These are phyloP conservation scores for Cylloceria caligata DNA, from an alignment of 2,888 invertebrate species.

Conservation along the genomic window DNA sequence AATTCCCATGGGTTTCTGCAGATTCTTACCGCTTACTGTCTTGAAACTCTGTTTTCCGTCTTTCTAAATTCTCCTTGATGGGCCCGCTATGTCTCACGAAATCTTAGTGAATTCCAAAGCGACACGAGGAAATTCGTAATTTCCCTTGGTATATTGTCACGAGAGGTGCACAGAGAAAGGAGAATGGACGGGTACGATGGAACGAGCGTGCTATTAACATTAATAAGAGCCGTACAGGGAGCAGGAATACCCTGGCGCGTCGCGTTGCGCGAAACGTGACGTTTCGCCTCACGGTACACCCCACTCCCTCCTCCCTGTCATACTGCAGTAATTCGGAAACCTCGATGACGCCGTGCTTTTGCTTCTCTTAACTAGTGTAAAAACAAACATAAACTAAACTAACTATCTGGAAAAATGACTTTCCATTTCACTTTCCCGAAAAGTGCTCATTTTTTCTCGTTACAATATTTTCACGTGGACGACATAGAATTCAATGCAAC, in stretches of 20 bases:
- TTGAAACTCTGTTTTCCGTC: slow-evolving; percentile 8
- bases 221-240: slow-evolving; percentile 55
- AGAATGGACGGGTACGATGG: background rate
- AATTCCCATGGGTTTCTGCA: background rate
- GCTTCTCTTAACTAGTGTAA: slow-evolving; percentile 7
- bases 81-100: slow-evolving; percentile 16
- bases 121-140: slow-evolving; percentile 54
- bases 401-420: background rate
- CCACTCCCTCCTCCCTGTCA: slow-evolving; percentile 29
- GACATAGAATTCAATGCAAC: too few relatives aligned
- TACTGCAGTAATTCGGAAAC: slow-evolving; percentile 5
- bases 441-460: too few relatives aligned
- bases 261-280: slow-evolving; percentile 42
- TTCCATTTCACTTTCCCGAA: background rate
- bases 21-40: slow-evolving; percentile 7
- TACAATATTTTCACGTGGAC: background rate
- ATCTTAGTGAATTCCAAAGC: slow-evolving; percentile 32
- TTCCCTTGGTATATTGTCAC: slow-evolving; percentile 40
- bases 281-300: slow-evolving; percentile 49
- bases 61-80: slow-evolving; percentile 1
- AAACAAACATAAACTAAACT: slow-evolving; percentile 10
- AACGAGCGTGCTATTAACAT: slow-evolving; percentile 59
- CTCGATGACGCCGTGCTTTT: slow-evolving; percentile 20
- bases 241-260: slow-evolving; percentile 48
- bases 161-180: background rate